Evolutionary conservation across 2,113 vertebrate genomes (phyloP), one percentile per base, ranked within the genome.

Genomic region (Hyperopisus bebe): DNA sequence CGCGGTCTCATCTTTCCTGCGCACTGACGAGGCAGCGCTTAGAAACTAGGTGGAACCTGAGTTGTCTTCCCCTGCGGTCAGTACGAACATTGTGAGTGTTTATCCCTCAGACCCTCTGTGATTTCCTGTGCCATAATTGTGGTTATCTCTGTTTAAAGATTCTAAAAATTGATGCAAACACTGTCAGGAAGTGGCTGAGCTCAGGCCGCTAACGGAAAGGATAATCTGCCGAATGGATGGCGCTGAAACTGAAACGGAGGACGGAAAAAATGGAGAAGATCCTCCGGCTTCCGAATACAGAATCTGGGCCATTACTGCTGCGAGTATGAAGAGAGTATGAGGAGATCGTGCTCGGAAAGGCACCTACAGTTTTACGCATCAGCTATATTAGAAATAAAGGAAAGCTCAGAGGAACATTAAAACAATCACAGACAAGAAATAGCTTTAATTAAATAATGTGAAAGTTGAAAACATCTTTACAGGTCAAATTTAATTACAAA

Each of bases 371-470:
- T 84, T 2, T 84, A 55, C 11, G 11, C 47, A 44, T 5, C 62
- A 77, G 10, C 17, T 70, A 77, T 88, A 42, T 46, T 17, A 31
- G 46, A 88, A 50, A 48, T 27, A 53, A 48, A 77, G 15, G 46
- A 47, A 53, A 39, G 85, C 35, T 48, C 39, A 35, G 83, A 90
- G 47, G n/a, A 42, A 90, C 83, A 82, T 83, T 44, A 91, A 91
- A 87, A 4, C 88, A 90, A 92, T 94, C 98, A 98, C 98, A 98
- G 98, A 98, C 97, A 98, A 97, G 97, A 98, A 97, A 97, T 96
- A 98, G 97, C 97, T 99, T 99, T 99, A 99, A 99, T 99, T 98
- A 98, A 99, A 99, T 98, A 98, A 97, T 96, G 97, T 99, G 97
- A 98, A 97, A 98, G 97, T 98, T 97, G 96, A 99, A 99, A 99